Base-by-base conservation (phyloP, 2,113 vertebrate genomes). In the Chrysochloris asiatica region DNA sequence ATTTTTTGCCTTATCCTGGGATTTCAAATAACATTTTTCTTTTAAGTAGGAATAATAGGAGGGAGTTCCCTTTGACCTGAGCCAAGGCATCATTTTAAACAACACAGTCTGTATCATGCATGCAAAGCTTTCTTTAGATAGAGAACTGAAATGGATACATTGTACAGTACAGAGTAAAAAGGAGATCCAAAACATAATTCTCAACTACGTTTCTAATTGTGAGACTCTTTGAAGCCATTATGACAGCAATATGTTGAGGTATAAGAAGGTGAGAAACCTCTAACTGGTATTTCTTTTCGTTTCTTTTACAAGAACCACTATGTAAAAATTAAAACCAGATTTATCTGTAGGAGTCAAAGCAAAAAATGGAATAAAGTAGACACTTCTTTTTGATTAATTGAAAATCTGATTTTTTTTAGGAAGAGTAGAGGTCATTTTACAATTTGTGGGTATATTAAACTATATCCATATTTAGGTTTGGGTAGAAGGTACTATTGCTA, bases 331-430 rank as follows among this genome's bases (percentile, higher is more conserved):
- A 89, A 48, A 86, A 95, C 67, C 80, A 71, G 54, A 75, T 92
- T 93, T 91, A 10, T 92, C 77, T 80, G 28, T 2, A 77, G 86
- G 30, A 77, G 10, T 50, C 77, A 90, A 91, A 94, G 65, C 48
- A 63, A 81, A 94, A 91, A 86, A 4, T 86, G 54, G 94, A 93
- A 78, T 92, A 93, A 83, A 80, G 89, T 77, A 93, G 78, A 92
- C 78, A 72, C 2, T 86, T 87, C 56, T 43, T 78, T 52, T 71
- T 50, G 33, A 94, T 78, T 87, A 54, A 19, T 47, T 77, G 52
- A 95, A 84, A 79, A 69, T 79, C 14, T 47, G 33, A 69, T 11
- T 83, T 13, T 65, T 88, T 52, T 75, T 83, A n/a, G 22, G 52
- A 77, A 69, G 1, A 69, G 1, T n/a, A 4, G 13, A 83, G 48